Conservation (phyloP, 2,888 invertebrate genomes). For the Alentia gelatinosa region DNA sequence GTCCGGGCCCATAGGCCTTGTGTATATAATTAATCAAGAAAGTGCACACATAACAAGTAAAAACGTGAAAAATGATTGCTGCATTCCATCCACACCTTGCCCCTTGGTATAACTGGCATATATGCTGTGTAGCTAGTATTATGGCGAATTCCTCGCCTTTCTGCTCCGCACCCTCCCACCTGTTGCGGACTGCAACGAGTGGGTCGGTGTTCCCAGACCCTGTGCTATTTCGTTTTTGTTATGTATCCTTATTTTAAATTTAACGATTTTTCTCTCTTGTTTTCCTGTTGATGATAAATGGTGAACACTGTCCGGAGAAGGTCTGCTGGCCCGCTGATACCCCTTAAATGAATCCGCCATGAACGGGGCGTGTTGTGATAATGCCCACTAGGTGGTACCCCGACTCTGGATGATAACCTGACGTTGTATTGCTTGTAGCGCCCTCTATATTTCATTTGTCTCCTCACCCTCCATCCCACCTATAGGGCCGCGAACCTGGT, state of each 20-base stretch:
- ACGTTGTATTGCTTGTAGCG: slow-evolving; percentile 22
- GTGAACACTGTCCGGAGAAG: background rate
- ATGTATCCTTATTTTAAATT: background rate
- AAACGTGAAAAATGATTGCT: background rate
- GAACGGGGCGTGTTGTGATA: slow-evolving; percentile 17
- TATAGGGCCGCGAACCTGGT: background rate
- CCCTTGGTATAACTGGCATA: slow-evolving; percentile 19
- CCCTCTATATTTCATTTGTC: background rate
- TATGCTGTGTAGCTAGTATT: slow-evolving; percentile 12
- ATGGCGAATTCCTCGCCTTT: background rate
- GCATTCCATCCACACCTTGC: slow-evolving; percentile 45
- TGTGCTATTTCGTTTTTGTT: slow-evolving; percentile 8
- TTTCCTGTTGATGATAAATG: background rate
- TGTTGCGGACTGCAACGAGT: background rate
- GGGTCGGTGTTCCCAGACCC: background rate
- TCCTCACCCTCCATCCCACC: background rate
- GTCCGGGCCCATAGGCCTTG: background rate
- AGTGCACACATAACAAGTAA: background rate
- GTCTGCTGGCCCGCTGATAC: slow-evolving; percentile 38
- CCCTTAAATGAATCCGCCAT: background rate
- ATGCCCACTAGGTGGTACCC: slow-evolving; percentile 13
- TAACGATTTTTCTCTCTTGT: background rate
- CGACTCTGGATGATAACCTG: background rate
- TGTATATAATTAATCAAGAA: slow-evolving; percentile 37
- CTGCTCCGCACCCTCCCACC: background rate